phyloP scores from a whole-genome alignment of 1,140 invertebrate species.

The Sycophila sp. region DNA sequence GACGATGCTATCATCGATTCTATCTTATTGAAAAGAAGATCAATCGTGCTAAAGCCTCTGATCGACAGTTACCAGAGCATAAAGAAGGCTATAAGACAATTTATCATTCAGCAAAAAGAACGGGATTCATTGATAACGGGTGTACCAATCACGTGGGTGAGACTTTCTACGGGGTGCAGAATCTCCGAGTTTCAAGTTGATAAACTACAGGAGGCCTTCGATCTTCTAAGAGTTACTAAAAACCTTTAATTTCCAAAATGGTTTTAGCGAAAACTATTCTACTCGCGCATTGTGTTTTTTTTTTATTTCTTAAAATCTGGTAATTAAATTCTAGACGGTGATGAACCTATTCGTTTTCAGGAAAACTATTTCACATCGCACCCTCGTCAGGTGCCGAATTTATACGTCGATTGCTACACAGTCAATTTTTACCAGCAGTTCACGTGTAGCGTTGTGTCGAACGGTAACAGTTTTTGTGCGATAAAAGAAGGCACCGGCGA shows the following conservation, averaged over 20 bases:
- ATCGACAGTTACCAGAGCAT: too few relatives aligned
- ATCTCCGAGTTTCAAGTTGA: slow-evolving; percentile 37
- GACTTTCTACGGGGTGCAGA: slow-evolving; percentile 40
- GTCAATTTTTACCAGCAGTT: slow-evolving; percentile 13
- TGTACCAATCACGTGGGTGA: slow-evolving; percentile 37
- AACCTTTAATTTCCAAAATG: neutral
- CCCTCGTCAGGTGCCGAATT: neutral
- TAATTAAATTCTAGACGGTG: too few relatives aligned
- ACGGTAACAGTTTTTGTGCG: slow-evolving; percentile 38
- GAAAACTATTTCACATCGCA: neutral
- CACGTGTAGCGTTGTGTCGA: slow-evolving; percentile 3
- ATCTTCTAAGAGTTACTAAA: slow-evolving; percentile 40
- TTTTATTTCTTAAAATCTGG: neutral
- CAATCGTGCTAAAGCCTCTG: neutral
- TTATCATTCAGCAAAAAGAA: neutral
- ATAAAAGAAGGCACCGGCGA: slow-evolving; percentile 39
- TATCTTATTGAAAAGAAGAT: neutral
- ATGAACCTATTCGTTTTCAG: slow-evolving; percentile 12
- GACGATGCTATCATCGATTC: slow-evolving; percentile 15
- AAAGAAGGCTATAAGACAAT: neutral
- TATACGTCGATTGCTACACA: slow-evolving; percentile 33
- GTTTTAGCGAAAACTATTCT: neutral
- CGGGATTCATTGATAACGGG: neutral
- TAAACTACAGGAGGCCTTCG: slow-evolving; percentile 27
- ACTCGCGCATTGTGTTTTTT: neutral